Percentiles rank a stretch among this genome's conserved stretches.
Evolutionary conservation across 2,797 vertebrate species (phyloP).

Genomic region (Mastacembelus armatus): DNA sequence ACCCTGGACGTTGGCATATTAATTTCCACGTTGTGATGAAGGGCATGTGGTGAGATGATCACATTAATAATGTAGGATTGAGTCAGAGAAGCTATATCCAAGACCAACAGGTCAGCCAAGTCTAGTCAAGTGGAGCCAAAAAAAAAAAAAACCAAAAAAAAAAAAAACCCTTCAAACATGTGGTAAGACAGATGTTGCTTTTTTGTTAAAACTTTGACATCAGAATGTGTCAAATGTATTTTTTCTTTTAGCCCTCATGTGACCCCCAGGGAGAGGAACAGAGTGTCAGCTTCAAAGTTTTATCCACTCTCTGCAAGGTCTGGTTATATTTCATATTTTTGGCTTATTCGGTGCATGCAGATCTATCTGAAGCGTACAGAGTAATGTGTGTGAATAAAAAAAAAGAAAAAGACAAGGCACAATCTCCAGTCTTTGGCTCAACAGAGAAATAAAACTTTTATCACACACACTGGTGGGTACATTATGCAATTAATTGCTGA

Average conservation of each 20-base stretch:
- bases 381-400: conserved; percentile 12
- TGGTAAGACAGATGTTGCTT: conserved; percentile 17
- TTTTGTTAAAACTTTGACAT: conserved; percentile 23
- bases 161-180: conserved; percentile 23
- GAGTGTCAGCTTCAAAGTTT: not conserved
- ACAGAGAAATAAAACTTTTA: not conserved
- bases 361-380: conserved; percentile 3
- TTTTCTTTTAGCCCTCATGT: too few species aligned
- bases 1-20: conserved; percentile 38
- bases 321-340: too few species aligned
- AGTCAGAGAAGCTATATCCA: conserved; percentile 45
- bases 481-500: conserved; percentile 26
- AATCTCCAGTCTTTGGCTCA: not conserved
- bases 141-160: too few species aligned
- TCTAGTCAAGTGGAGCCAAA: conserved; percentile 29
- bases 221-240: not conserved
- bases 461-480: not conserved
- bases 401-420: not conserved
- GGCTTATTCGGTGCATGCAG: not conserved
- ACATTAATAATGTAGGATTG: conserved; percentile 61
- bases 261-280: not conserved
- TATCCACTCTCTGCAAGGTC: not conserved
- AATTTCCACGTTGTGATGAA: conserved; percentile 55
- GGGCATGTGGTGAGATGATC: conserved; percentile 59
- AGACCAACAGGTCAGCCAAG: conserved; percentile 31